A percentile compares a stretch with the other conserved stretches of the same genome.
These are phyloP conservation scores for Eilema caniola DNA, from an alignment of 2,888 invertebrate genomes.

Conservation along the genomic window DNA sequence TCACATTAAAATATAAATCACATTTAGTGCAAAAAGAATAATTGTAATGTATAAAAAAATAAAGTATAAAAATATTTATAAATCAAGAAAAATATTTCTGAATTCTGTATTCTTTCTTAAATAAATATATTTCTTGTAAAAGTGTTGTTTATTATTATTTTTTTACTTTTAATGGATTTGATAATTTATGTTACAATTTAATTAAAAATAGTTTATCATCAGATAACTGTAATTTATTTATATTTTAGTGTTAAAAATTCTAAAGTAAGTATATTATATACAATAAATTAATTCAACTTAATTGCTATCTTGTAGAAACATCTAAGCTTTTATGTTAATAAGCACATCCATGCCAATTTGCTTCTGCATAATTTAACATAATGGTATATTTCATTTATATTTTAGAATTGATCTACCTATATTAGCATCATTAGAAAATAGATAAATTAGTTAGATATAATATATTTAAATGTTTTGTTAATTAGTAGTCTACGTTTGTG, in stretches of 20 bases:
- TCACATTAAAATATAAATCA: too few species aligned
- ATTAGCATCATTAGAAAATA: slow-evolving; percentile 4
- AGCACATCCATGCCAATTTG: slow-evolving; percentile 4
- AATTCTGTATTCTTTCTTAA: background rate
- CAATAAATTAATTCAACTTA: background rate
- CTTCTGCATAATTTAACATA: background rate
- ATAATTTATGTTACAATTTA: background rate
- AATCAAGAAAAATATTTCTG: too few species aligned
- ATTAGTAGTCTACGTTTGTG: too few species aligned
- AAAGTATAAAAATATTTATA: too few species aligned
- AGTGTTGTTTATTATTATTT: background rate
- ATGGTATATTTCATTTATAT: background rate
- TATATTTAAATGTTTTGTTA: background rate
- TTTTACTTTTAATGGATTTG: too few species aligned
- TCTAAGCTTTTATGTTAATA: slow-evolving; percentile 4
- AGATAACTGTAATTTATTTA: background rate
- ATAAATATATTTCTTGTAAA: background rate
- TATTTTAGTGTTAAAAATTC: background rate
- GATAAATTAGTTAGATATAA: background rate
- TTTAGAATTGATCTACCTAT: background rate
- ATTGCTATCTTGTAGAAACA: background rate
- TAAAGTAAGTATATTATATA: background rate
- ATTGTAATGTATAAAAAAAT: too few species aligned
- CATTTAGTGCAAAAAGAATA: too few species aligned
- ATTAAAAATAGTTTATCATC: background rate